Conservation (phyloP, 2,797 vertebrate genomes). For the Lagorchestes hirsutus region DNA sequence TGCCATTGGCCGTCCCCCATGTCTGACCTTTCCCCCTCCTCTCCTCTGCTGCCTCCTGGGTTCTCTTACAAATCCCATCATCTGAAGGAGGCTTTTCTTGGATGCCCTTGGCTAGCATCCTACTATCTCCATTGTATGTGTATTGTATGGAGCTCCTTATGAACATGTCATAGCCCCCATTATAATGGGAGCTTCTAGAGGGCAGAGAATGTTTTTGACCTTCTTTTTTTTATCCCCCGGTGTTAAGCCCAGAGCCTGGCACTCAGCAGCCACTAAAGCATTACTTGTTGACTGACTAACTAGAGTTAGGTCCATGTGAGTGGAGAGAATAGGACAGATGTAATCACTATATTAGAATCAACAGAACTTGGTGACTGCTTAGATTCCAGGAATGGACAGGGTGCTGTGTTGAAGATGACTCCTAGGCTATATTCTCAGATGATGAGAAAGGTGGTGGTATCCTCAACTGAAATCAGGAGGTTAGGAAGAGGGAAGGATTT, state of each 20-base stretch:
- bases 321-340: not conserved
- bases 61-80: no score
- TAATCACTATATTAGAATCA: not conserved
- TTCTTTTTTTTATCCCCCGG: no score
- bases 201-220: no score
- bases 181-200: not conserved
- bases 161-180: not conserved
- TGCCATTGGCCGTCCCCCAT: no score
- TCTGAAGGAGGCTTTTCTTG: not conserved
- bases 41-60: no score
- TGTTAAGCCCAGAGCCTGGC: not conserved
- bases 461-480: not conserved
- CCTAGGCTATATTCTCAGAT: not conserved
- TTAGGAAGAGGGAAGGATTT: not conserved
- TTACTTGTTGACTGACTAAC: not conserved
- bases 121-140: not conserved
- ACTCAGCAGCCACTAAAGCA: not conserved
- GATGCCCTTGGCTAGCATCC: accelerated
- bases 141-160: not conserved
- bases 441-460: not conserved
- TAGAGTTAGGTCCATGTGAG: not conserved
- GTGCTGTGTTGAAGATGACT: not conserved
- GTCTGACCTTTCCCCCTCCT: no score
- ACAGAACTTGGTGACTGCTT: not conserved
- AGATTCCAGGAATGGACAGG: not conserved